Evolutionary conservation across 2,113 vertebrate genomes (phyloP), one percentile per base, ranked within the genome.

Genomic region (Callionymus lyra): DNA sequence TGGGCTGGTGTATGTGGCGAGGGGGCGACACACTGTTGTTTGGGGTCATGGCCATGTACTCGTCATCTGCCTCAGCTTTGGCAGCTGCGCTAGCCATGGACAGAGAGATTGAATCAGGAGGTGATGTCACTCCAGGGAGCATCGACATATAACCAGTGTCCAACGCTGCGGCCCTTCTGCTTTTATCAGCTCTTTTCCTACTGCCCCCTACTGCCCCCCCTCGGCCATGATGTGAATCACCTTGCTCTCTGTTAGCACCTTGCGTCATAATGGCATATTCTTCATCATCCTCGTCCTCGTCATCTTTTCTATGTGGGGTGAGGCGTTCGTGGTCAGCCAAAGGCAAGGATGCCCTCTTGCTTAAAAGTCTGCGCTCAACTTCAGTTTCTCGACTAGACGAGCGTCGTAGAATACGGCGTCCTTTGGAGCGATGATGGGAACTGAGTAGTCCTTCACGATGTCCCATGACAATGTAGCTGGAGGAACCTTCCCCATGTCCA

Each of bases 31-130:
- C 67, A 3, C 82, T 85, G 48, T 61, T 87, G 53, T 78, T 72
- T 6, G 80, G 85, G 1, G 69, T 84, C 86, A 87, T 88, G 46
- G 85, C 76, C 82, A 90, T 78, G 9, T 88, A 90, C 56, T 88
- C 86, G 6, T 81, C 84, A 5, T 75, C 79, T 41, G 67, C 65
- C 9, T 63, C 64, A 6, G 73, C 47, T 53, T 82, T 78, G 16
- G 72, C 18, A 10, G 33, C 33, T 5, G 58, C 9, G 6, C 81
- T 80, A 1, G 76, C 52, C 35, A 69, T 67, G 9, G 82, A 65
- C 8, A 85, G 76, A 38, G 82, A 76, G 16, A 85, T 72, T 10
- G 77, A 78, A 42, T 58, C 79, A 6, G 83, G 80, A 38, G 84
- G 77, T 54, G 82, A 79, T 0, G 68, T 80, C 55, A 83, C 82